Base-by-base conservation (phyloP, 1,140 invertebrate genomes). In the Laupala kohalensis region DNA sequence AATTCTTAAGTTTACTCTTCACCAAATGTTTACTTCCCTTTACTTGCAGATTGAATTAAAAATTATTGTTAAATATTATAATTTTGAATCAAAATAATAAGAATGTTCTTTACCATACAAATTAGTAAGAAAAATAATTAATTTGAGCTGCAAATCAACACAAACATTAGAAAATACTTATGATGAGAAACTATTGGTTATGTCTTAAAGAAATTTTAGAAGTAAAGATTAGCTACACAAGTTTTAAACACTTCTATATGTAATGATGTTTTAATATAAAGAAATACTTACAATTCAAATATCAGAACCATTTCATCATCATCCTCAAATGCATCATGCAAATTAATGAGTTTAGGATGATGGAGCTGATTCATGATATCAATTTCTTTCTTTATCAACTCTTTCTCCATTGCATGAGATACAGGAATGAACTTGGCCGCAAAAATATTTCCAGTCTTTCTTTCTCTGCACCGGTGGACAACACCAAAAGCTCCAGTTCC, bases 261-360 rank as follows among this genome's bases (percentile, higher is more conserved):
- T 53, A 4, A 13, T 53, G 19, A 53, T 53, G 37, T 13, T 13
- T 13, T 53, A 13, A 1, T 53, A 19, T 53, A 53, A 13, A 3
- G 6, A 27, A 6, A 72, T 71, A 88, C 93, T 90, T 86, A 96
- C 94, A 99, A 99, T 86, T 99, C 97, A 76, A 98, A 95, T 73
- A 99, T 97, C 4, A 99, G 87, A 27, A 98, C 93, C 96, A 99
- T 99, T 85, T 99, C 97, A 76, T 99, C 94, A 74, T 98, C 96
- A 79, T 99, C 96, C 81, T 99, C 97, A 80, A 97, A 99, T 0
- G 97, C 97, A 80, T 99, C 98, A 78, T 99, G 97, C 0, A 99
- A 83, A 78, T 98, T 97, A 76, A 99, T 97, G 25, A 99, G 84
- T 82, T 98, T 98, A 64, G 91, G 91, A 85, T 99, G 97, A 82